phyloP scores from a whole-genome alignment of 2,888 invertebrate species.

The Eristalinus aeneus region DNA sequence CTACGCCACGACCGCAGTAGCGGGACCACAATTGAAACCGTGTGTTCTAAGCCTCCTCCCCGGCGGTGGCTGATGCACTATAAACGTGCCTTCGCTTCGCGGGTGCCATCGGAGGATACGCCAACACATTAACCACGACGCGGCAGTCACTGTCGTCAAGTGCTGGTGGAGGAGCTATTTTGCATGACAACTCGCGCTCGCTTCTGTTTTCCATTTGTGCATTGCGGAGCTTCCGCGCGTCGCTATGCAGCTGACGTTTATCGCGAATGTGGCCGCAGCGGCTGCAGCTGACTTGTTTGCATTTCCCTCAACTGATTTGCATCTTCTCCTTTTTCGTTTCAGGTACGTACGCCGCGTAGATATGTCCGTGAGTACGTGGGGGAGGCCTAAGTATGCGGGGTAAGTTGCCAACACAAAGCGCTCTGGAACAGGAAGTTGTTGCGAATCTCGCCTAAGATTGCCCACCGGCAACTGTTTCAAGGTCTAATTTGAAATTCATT shows the following conservation, averaged over 20 bases:
- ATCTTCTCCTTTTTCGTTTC: constrained; percentile 34
- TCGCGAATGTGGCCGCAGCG: neutral
- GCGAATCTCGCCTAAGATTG: neutral
- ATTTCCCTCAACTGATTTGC: constrained; percentile 15
- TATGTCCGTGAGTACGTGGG: neutral
- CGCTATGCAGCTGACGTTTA: neutral
- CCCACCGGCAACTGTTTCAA: neutral
- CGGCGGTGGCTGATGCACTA: constrained; percentile 38
- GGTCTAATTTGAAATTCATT: neutral
- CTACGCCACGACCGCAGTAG: neutral
- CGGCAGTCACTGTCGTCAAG: constrained; percentile 31
- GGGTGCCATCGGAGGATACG: constrained; percentile 45
- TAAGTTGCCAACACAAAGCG: neutral
- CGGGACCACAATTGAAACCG: constrained; percentile 33
- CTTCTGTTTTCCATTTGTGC: constrained; percentile 17
- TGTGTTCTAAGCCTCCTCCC: constrained; percentile 4
- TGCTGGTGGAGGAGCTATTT: constrained; percentile 46
- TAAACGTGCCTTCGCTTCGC: constrained; percentile 34
- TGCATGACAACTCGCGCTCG: constrained; percentile 44
- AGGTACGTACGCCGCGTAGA: constrained; percentile 29
- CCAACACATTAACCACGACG: constrained; percentile 28
- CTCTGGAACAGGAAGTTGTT: neutral
- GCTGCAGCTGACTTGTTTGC: neutral
- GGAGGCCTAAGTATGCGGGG: neutral
- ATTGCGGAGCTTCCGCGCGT: neutral